These are phyloP conservation scores for Maniola hyperantus DNA, from an alignment of 2,888 invertebrate species.

Conservation along the genomic window DNA sequence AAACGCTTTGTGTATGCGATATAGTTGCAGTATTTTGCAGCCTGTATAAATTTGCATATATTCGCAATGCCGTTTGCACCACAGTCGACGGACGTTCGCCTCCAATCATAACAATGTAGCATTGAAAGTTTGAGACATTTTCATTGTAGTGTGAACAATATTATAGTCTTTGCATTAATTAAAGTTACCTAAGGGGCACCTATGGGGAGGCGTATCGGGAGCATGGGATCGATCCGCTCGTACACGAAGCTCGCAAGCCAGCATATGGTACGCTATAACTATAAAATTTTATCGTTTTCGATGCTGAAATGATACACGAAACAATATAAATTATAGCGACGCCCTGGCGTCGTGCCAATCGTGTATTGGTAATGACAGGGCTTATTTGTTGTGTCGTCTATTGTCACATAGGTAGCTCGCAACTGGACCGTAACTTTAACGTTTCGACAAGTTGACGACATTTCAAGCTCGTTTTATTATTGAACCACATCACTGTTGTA, in stretches of 20 bases:
- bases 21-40: too few relatives aligned
- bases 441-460: conserved; percentile 42
- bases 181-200: conserved; percentile 36
- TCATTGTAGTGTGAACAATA: conserved; percentile 6
- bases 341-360: conserved; percentile 70
- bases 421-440: conserved; percentile 47
- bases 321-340: conserved; percentile 77
- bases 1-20: too few relatives aligned
- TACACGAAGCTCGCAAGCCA: conserved; percentile 34
- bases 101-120: too few relatives aligned
- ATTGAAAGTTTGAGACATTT: not conserved
- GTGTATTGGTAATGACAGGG: conserved; percentile 68
- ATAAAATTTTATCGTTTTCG: conserved; percentile 80
- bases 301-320: conserved; percentile 81
- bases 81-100: too few relatives aligned
- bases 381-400: conserved; percentile 67
- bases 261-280: conserved; percentile 62
- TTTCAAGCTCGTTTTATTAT: not conserved
- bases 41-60: too few relatives aligned
- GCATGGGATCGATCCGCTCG: conserved; percentile 31
- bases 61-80: too few relatives aligned
- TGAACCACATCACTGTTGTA: too few relatives aligned
- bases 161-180: conserved; percentile 30
- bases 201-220: conserved; percentile 33
- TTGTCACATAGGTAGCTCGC: conserved; percentile 44